These are phyloP conservation scores for Lycocorax pyrrhopterus DNA, from an alignment of 2,113 vertebrate genomes.

Conservation along the genomic window DNA sequence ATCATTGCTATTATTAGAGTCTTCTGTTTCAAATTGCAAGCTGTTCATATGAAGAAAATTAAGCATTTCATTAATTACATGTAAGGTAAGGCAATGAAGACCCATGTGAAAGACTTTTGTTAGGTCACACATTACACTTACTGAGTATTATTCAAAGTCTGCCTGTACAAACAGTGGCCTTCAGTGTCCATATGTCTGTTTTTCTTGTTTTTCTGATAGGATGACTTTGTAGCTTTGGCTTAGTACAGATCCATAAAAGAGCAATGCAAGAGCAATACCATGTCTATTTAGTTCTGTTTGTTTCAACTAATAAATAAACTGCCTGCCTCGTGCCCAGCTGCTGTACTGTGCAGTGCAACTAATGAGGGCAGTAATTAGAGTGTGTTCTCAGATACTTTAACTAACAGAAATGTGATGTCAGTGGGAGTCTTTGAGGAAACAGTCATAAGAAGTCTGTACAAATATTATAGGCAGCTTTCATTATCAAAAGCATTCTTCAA, in stretches of 20 bases:
- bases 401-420: background rate
- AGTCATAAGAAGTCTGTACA: background rate
- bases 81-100: background rate
- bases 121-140: background rate
- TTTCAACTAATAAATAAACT: background rate
- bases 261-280: background rate
- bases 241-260: background rate
- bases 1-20: background rate
- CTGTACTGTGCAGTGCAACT: background rate
- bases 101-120: background rate
- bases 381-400: background rate
- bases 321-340: background rate
- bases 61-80: background rate
- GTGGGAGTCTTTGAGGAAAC: background rate
- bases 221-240: background rate
- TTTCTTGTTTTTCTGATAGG: background rate
- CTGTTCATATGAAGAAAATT: background rate
- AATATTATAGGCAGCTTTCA: background rate
- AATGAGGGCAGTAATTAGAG: background rate
- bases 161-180: background rate
- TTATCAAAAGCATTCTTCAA: background rate
- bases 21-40: background rate
- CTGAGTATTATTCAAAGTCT: background rate
- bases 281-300: background rate
- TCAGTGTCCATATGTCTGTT: background rate